These are phyloP conservation scores for Drosophila quadrilineata DNA, from an alignment of 1,140 invertebrate species.

Conservation along the genomic window DNA sequence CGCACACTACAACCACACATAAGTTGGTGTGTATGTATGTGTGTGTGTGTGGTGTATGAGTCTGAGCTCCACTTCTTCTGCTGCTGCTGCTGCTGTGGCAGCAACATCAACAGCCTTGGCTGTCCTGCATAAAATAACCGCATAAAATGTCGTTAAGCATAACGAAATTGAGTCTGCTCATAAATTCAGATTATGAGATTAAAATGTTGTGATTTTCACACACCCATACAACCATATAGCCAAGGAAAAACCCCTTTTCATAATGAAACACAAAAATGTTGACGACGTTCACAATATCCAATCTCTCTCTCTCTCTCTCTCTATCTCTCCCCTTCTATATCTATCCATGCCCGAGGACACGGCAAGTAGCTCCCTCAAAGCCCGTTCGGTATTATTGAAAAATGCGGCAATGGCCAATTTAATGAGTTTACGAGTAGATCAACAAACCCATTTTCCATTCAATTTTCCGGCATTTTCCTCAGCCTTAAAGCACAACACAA, in stretches of 20 bases:
- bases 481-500: slow-evolving; percentile 32
- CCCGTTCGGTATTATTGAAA: slow-evolving; percentile 52
- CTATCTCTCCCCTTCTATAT: too few relatives aligned
- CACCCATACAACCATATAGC: slow-evolving; percentile 10
- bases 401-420: slow-evolving; percentile 45
- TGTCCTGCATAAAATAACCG: slow-evolving; percentile 69
- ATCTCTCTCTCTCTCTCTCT: too few relatives aligned
- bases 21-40: slow-evolving; percentile 8
- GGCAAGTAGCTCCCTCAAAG: neutral
- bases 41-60: neutral
- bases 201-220: slow-evolving; percentile 78
- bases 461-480: neutral
- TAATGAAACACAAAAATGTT: slow-evolving; percentile 45
- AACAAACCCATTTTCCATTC: neutral
- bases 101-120: slow-evolving; percentile 49
- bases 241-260: slow-evolving; percentile 59
- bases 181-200: slow-evolving; percentile 80
- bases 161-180: slow-evolving; percentile 79
- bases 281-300: too few relatives aligned
- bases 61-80: too few relatives aligned
- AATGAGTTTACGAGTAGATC: slow-evolving; percentile 35
- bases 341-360: too few relatives aligned
- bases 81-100: too few relatives aligned
- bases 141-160: slow-evolving; percentile 79
- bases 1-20: slow-evolving; percentile 30